Evolutionary conservation across 2,113 vertebrate genomes (phyloP).

Genomic region (Gambusia holbrooki): DNA sequence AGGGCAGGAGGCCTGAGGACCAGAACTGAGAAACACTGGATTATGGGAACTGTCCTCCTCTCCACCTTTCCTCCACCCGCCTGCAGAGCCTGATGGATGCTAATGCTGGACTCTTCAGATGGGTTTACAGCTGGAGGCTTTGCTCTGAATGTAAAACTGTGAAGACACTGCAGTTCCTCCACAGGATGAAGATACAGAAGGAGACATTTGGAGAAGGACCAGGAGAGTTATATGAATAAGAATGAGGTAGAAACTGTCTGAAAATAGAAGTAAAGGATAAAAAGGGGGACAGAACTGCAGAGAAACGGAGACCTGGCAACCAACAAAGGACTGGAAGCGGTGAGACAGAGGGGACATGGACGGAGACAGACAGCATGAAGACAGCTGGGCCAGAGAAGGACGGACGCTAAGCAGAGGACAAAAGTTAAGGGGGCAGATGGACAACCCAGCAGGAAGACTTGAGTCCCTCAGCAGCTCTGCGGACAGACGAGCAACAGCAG

Average conservation of each 20-base stretch:
- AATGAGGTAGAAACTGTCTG: constrained; percentile 71
- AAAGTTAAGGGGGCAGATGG: constrained; percentile 61
- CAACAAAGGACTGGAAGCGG: constrained; percentile 71
- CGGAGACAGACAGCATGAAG: constrained; percentile 52
- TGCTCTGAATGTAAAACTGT: constrained; percentile 87
- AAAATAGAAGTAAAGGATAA: constrained; percentile 66
- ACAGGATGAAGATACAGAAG: constrained; percentile 72
- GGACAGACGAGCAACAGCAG: not conserved
- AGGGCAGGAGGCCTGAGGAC: no score
- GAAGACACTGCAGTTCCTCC: constrained; percentile 76
- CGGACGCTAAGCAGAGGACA: constrained; percentile 44
- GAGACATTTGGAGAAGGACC: constrained; percentile 64
- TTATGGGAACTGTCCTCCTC: constrained; percentile 35
- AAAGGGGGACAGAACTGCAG: constrained; percentile 45
- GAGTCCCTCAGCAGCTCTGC: constrained; percentile 62
- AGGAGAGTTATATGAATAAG: constrained; percentile 70
- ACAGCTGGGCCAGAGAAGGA: constrained; percentile 43
- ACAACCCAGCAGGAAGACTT: no score
- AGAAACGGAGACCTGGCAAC: constrained; percentile 67
- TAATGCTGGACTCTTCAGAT: constrained; percentile 88
- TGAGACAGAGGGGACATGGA: constrained; percentile 60
- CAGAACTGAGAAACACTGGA: no score
- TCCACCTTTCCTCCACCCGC: constrained; percentile 73
- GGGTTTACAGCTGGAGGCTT: constrained; percentile 85
- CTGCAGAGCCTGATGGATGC: constrained; percentile 89